Conservation (phyloP, 2,888 invertebrate species). For the Cataglyphis albicans region DNA sequence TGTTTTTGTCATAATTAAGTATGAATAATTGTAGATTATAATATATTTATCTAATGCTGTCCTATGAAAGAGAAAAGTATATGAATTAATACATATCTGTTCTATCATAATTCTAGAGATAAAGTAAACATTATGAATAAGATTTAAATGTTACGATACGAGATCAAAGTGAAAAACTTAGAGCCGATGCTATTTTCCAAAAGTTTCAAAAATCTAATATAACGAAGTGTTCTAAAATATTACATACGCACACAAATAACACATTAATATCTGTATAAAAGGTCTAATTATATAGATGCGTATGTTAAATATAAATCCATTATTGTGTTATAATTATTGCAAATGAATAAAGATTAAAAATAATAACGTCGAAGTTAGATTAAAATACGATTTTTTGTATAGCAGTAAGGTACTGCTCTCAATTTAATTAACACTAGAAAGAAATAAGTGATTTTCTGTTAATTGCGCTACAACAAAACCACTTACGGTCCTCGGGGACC, state of each 20-base stretch:
- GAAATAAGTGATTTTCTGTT: conserved; percentile 49
- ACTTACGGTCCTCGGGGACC: conserved; percentile 43
- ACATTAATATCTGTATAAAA: conserved; percentile 15
- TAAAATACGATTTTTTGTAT: background rate
- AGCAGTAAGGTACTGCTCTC: background rate
- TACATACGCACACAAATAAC: background rate
- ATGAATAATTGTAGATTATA: background rate
- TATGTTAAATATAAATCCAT: conserved; percentile 12
- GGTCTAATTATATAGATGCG: background rate
- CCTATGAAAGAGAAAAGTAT: too few relatives aligned
- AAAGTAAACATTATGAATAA: background rate
- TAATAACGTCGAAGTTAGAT: background rate
- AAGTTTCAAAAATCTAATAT: background rate
- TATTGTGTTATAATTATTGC: conserved; percentile 35
- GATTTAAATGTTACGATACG: background rate
- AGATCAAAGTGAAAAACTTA: background rate
- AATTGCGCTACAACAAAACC: conserved; percentile 54
- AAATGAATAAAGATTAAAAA: conserved; percentile 25
- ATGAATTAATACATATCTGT: background rate
- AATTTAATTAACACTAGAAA: conserved; percentile 26
- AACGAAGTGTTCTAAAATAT: conserved; percentile 2
- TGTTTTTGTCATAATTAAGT: background rate
- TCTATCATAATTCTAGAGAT: background rate
- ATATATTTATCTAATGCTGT: background rate
- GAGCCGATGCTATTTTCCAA: background rate